Conservation (phyloP, 2,888 invertebrate genomes). For the Dorcus hopei region DNA sequence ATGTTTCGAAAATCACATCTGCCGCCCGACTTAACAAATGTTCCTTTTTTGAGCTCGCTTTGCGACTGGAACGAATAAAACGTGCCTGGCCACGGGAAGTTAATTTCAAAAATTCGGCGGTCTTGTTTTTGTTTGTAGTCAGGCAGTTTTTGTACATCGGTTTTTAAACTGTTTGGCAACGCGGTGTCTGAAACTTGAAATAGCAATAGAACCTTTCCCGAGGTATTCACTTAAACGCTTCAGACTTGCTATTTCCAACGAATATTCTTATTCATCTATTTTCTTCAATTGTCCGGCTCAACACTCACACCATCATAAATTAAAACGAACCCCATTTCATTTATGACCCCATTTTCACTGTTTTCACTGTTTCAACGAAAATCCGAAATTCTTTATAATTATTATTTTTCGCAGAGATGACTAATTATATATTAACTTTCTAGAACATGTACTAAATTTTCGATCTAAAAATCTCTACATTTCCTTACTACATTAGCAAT, state of each 20-base stretch:
- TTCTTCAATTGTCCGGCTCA: conserved; percentile 18
- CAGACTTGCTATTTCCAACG: not conserved
- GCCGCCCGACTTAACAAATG: conserved; percentile 16
- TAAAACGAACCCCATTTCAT: not conserved
- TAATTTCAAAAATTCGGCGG: too few species aligned
- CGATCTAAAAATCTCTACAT: too few species aligned
- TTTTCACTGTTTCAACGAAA: too few species aligned
- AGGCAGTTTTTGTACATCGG: too few species aligned
- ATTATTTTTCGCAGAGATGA: too few species aligned
- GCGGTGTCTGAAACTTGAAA: conserved; percentile 39
- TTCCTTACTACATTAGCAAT: too few species aligned
- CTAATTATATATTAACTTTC: too few species aligned
- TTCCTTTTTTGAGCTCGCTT: conserved; percentile 2
- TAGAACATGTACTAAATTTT: too few species aligned
- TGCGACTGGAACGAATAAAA: not conserved
- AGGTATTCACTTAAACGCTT: conserved; percentile 13
- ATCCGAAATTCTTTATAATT: too few species aligned
- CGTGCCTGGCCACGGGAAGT: too few species aligned
- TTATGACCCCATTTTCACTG: too few species aligned
- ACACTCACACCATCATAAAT: not conserved
- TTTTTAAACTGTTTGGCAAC: not conserved
- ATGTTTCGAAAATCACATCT: conserved; percentile 23
- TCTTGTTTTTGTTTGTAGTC: too few species aligned
- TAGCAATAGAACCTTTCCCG: conserved; percentile 34
- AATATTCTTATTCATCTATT: conserved; percentile 9